Conservation (phyloP, 2,888 invertebrate species). For the Agriopis leucophaearia region DNA sequence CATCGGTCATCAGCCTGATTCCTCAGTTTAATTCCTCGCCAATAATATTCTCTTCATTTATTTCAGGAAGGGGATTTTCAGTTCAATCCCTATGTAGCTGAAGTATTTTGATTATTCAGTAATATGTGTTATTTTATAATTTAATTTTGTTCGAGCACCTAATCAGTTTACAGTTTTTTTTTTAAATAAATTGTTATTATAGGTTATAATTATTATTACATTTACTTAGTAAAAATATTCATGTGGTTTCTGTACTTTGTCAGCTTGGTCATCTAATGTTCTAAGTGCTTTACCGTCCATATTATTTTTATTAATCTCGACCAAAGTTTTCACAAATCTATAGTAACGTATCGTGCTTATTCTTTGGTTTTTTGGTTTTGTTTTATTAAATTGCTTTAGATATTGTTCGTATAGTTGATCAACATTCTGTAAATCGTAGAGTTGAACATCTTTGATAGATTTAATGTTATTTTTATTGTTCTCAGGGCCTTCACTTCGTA, state of each 20-base stretch:
- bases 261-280: conserved; percentile 54
- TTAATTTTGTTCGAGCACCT: too few species aligned
- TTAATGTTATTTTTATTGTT: conserved; percentile 43
- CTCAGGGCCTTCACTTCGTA: conserved; percentile 14
- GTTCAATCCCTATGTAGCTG: too few species aligned
- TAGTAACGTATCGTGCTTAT: conserved; percentile 54
- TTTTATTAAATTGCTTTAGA: conserved; percentile 48
- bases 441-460: conserved; percentile 27
- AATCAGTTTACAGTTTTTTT: too few species aligned
- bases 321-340: conserved; percentile 67
- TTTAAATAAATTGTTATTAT: too few species aligned
- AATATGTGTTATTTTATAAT: too few species aligned
- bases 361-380: conserved; percentile 47
- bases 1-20: too few species aligned
- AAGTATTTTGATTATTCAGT: too few species aligned
- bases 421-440: conserved; percentile 63
- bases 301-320: conserved; percentile 60
- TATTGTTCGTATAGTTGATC: conserved; percentile 57
- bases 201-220: background rate
- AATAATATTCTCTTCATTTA: too few species aligned
- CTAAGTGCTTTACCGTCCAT: conserved; percentile 47
- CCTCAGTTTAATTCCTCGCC: too few species aligned
- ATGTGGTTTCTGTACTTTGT: conserved; percentile 55
- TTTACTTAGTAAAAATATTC: conserved; percentile 55
- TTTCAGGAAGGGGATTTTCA: too few species aligned